Conservation (phyloP, 2,888 invertebrate genomes). For the Anaspis maculata region DNA sequence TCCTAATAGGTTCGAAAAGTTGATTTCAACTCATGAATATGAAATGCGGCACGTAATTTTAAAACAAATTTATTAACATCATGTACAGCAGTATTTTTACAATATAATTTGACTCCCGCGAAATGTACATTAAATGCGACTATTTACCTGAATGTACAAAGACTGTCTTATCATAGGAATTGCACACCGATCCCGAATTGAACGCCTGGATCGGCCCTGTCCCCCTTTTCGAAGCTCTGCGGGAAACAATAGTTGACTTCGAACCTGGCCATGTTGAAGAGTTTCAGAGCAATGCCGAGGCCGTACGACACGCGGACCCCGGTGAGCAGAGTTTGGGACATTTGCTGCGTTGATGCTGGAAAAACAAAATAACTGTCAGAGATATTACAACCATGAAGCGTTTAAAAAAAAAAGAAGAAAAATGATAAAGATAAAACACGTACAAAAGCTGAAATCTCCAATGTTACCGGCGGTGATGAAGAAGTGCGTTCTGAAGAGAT, state of each 20-base stretch:
- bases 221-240: slow-evolving; percentile 50
- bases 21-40: too few species aligned
- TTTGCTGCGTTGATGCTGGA: too few species aligned
- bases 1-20: too few species aligned
- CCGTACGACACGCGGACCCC: slow-evolving; percentile 70
- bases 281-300: slow-evolving; percentile 71
- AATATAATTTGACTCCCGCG: too few species aligned
- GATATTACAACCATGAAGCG: too few species aligned
- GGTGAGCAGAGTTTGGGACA: slow-evolving; percentile 28
- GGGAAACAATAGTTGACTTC: slow-evolving; percentile 94
- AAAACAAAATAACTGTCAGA: too few species aligned
- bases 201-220: slow-evolving; percentile 59
- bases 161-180: slow-evolving; percentile 57
- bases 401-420: too few species aligned
- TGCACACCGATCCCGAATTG: slow-evolving; percentile 80
- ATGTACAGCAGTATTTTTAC: too few species aligned
- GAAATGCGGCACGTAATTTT: too few species aligned
- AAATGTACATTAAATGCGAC: slow-evolving; percentile 7
- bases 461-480: slow-evolving; percentile 87
- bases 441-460: slow-evolving; percentile 48
- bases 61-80: too few species aligned
- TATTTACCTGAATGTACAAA: too few species aligned
- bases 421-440: too few species aligned
- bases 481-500: slow-evolving; percentile 79
- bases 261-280: slow-evolving; percentile 79